phyloP scores from a whole-genome alignment of 2,888 invertebrate species.

The Cremastobaeus sp. region DNA sequence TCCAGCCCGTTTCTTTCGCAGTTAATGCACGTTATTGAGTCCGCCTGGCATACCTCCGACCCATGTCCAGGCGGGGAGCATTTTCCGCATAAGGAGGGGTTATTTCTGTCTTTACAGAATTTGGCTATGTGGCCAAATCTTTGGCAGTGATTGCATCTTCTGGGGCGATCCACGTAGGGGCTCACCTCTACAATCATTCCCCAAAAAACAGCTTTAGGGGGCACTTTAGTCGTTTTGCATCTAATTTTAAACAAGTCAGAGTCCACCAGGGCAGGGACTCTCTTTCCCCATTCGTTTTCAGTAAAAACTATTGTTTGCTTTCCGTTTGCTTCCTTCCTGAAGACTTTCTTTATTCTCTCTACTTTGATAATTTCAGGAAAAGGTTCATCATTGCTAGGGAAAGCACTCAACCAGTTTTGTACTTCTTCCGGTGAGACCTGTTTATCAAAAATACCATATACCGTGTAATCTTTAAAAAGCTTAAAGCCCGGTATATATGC shows the following conservation, averaged over 20 bases:
- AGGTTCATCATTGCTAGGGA: background rate
- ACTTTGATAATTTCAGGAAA: constrained; percentile 8
- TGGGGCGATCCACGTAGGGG: constrained; percentile 3
- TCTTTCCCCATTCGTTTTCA: constrained; percentile 5
- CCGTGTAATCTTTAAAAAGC: constrained; percentile 1
- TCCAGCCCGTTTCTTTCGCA: background rate
- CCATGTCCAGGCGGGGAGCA: background rate
- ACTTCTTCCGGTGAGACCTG: background rate
- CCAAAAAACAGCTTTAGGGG: background rate
- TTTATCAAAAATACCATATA: constrained; percentile 13
- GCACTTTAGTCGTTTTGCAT: background rate
- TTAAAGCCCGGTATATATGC: constrained; percentile 11
- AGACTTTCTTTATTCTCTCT: constrained; percentile 12
- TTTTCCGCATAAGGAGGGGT: background rate
- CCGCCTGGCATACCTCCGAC: background rate
- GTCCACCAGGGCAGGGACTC: background rate
- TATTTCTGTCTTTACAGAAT: constrained; percentile 6
- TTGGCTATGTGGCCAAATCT: too few species aligned
- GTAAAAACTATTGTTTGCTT: background rate
- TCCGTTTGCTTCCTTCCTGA: background rate
- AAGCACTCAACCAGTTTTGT: background rate
- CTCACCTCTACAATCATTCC: background rate
- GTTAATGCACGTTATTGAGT: background rate
- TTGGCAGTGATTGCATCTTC: too few species aligned
- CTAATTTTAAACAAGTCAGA: constrained; percentile 6